A percentile compares a stretch with the other conserved stretches of the same genome.
phyloP scores from a whole-genome alignment of 2,888 invertebrate genomes.

The Polydrusus pterygomalis region DNA sequence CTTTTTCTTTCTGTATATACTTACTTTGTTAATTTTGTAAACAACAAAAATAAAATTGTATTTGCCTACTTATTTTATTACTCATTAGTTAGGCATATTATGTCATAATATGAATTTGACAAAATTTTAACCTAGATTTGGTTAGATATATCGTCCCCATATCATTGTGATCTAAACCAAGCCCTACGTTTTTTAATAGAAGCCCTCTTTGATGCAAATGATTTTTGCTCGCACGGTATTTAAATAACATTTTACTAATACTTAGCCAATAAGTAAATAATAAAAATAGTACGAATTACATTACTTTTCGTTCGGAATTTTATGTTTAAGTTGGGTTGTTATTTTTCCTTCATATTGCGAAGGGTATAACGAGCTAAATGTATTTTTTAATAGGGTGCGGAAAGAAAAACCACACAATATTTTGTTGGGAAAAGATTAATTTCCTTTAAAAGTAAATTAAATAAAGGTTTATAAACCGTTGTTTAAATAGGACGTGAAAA shows the following conservation, averaged over 20 bases:
- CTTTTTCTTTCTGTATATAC: no score
- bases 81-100: no score
- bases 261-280: slow-evolving; percentile 21
- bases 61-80: no score
- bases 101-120: no score
- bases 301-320: slow-evolving; percentile 39
- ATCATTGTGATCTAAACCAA: no score
- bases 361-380: slow-evolving; percentile 15
- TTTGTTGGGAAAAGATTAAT: slow-evolving; percentile 28
- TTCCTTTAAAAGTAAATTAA: slow-evolving; percentile 29
- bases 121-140: no score
- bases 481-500: slow-evolving; percentile 22
- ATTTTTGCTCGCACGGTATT: no score
- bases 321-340: slow-evolving; percentile 29
- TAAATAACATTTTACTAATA: neutral
- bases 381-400: slow-evolving; percentile 38
- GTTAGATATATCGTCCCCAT: no score
- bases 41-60: no score
- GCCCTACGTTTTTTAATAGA: no score
- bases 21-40: no score
- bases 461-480: slow-evolving; percentile 30
- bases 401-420: slow-evolving; percentile 39
- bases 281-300: slow-evolving; percentile 23
- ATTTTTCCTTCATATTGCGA: slow-evolving; percentile 25
- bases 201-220: no score